A percentile compares a stretch with the other conserved stretches of the same genome.
Evolutionary conservation across 2,113 vertebrate species (phyloP).

Genomic region (Gobio gobio): DNA sequence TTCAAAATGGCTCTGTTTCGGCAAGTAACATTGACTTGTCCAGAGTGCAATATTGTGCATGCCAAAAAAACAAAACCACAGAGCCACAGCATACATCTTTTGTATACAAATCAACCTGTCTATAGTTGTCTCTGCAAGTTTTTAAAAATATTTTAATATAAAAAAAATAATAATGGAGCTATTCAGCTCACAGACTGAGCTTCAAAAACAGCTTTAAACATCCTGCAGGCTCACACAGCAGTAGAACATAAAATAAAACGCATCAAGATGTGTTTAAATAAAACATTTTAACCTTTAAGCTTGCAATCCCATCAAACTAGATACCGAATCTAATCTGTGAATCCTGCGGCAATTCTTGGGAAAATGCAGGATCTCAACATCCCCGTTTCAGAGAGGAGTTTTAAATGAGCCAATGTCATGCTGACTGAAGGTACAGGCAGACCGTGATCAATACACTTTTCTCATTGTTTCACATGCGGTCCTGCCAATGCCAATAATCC

Average conservation of each 20-base stretch:
- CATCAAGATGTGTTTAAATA: constrained; percentile 10
- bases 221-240: constrained; percentile 5
- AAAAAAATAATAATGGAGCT: not conserved
- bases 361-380: not conserved
- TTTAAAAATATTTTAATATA: not conserved
- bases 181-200: not conserved
- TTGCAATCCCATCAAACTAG: not conserved
- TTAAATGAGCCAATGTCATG: constrained; percentile 44
- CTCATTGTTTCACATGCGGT: constrained; percentile 56
- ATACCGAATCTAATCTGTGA: not conserved
- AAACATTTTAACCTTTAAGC: constrained; percentile 27
- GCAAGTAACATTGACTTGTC: not conserved
- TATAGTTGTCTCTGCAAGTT: not conserved
- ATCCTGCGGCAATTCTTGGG: constrained; percentile 4
- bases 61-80: not conserved
- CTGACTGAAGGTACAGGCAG: constrained; percentile 59
- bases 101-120: not conserved
- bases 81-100: not conserved
- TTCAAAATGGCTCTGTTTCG: not conserved
- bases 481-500: constrained; percentile 59
- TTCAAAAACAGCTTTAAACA: constrained; percentile 1
- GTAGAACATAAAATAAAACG: not conserved
- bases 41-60: not conserved
- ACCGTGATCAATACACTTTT: constrained; percentile 64
- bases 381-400: constrained; percentile 3